Base-by-base conservation (phyloP, 2,888 invertebrate genomes). In the Lutraria lutraria region DNA sequence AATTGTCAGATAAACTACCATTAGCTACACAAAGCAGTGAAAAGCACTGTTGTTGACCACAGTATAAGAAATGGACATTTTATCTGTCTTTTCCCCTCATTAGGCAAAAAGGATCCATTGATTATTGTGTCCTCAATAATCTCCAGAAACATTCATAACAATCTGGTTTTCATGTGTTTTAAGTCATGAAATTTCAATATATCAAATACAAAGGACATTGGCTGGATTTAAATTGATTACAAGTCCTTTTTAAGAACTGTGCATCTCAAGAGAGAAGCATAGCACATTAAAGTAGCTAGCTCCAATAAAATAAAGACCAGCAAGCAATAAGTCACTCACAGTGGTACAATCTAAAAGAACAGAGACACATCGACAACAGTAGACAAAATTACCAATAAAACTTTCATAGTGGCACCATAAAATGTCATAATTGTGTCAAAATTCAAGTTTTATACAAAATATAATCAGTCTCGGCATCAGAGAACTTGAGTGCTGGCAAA, bases 321-420 rank as follows among this genome's bases (percentile, higher is more conserved):
- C 63, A 68, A n/a, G 63, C 63, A n/a, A 68, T 68, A 68, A 25
- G 63, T 68, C 63, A 68, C 25, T 68, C n/a, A 25, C 63, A 25
- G 25, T 25, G 25, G n/a, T 68, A 68, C 63, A n/a, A 25, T 68
- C 63, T 68, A 25, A 25, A 68, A 68, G 63, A 68, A 68, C 63
- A 68, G 63, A 68, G 63, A 68, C 63, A 68, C n/a, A 68, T 68
- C n/a, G 63, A 68, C 63, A 68, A 68, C 63, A 25, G 63, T 68
- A 68, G 63, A 68, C 63, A 68, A 68, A 68, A 68, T 68, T 68
- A 68, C 63, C 63, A 6, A 25, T 21, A 68, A 68, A 68, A 68
- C 63, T 25, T 25, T 68, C 25, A 68, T n/a, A 68, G 25, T 68
- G 63, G 25, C n/a, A 68, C 25, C 63, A 68, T 68, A 68, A 68